phyloP scores from a whole-genome alignment of 2,888 invertebrate genomes.

The Cantharis rustica region DNA sequence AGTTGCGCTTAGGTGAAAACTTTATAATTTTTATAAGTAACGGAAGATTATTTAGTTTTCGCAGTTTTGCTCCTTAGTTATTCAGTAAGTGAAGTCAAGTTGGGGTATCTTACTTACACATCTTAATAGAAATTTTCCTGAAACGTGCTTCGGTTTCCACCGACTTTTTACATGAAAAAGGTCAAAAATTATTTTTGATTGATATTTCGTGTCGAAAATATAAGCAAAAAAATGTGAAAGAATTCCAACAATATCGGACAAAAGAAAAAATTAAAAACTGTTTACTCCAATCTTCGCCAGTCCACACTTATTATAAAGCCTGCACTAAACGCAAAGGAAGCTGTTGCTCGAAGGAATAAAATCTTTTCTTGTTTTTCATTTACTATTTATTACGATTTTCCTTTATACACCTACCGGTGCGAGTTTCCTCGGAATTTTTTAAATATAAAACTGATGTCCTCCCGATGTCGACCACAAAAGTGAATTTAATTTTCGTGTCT shows the following conservation, averaged over 20 bases:
- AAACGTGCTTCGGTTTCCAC: slow-evolving; percentile 7
- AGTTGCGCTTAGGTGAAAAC: not conserved
- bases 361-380: slow-evolving; percentile 12
- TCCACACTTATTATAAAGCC: slow-evolving; percentile 9
- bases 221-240: not conserved
- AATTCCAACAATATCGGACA: not conserved
- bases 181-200: not conserved
- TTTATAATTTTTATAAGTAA: slow-evolving; percentile 2
- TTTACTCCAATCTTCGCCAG: not conserved
- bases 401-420: not conserved
- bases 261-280: not conserved
- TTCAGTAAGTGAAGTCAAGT: slow-evolving; percentile 16
- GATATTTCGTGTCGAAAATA: not conserved
- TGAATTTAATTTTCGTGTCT: not conserved
- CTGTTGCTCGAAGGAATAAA: slow-evolving; percentile 4
- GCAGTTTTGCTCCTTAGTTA: slow-evolving; percentile 18
- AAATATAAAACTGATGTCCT: not conserved
- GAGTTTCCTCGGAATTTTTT: not conserved
- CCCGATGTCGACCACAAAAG: not conserved
- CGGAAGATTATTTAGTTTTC: slow-evolving; percentile 22
- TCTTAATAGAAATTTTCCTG: slow-evolving; percentile 27
- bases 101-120: slow-evolving; percentile 23
- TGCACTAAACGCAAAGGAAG: slow-evolving; percentile 2
- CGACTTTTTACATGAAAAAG: not conserved
- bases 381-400: not conserved